Evolutionary conservation across 2,113 vertebrate genomes (phyloP), one percentile per base, ranked within the genome.

Genomic region (Lathamus discolor): DNA sequence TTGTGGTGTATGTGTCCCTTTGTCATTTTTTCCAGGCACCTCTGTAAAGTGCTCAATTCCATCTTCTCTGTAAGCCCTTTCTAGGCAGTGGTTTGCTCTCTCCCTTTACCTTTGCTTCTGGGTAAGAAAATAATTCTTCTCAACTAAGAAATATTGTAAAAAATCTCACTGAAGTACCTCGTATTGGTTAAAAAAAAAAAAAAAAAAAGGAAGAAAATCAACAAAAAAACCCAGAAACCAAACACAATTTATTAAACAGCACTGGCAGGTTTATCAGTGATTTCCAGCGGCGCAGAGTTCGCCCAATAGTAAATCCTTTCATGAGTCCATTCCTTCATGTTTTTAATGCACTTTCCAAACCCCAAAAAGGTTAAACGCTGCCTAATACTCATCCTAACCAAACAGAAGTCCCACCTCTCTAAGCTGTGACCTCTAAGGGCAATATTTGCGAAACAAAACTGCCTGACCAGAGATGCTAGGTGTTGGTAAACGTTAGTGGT

Each of bases 371-470:
- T 90, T 93, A 87, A 88, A 91, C 78, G 61, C 52, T 94, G 89
- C 72, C 48, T 83, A 85, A 64, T 88, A 93, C 62, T 94, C 66
- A 75, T 84, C 57, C 63, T 96, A 93, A 95, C 77, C 92, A 96
- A 96, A 95, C 83, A 86, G 75, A 78, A 92, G 41, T 73, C 95
- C 62, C 83, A 75, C 55, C 68, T 92, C 66, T 87, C 83, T 80
- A 79, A 94, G 82, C 82, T 87, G 49, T 76, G 87, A 89, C 94
- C 77, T 88, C 61, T 74, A 73, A 93, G 83, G 87, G 87, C 67
- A 95, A 70, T 93, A 94, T 96, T 92, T 96, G 93, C 63, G 41
- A 94, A 95, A 93, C 85, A 96, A 77, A 97, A 83, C 84, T 69
- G 49, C 79, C 92, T 78, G 79, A 82, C 52, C 92, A 91, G 92